Evolutionary conservation across 2,888 invertebrate genomes (phyloP), one percentile per base, ranked within the genome.

Genomic region (Lysandra bellargus): DNA sequence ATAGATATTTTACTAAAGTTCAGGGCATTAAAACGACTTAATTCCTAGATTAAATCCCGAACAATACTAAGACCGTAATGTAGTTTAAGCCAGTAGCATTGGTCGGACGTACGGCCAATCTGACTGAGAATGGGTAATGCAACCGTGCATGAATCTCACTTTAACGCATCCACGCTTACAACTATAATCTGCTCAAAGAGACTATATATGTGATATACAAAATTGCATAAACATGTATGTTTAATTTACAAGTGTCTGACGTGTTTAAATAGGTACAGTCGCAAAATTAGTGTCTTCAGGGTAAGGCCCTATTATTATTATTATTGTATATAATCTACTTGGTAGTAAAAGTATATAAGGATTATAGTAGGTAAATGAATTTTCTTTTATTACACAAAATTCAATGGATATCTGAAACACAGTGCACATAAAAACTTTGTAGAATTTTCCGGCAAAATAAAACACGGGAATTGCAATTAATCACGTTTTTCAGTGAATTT

Each of bases 81-180:
- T 79, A 72, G 75, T 80, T 77, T 80, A 79, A 80, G 79, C 80
- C 79, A 64, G 74, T 76, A 78, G 60, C 79, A 79, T 78, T 80
- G 78, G 80, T 80, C 80, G 81, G 79, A 81, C 79, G 80, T 75
- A 80, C 82, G 82, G 82, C 79, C 81, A 79, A 81, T 82, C 82
- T 84, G 88, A 88, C 84, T 87, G 80, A 82, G 88, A 88, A 88
- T 89, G 57, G 78, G 79, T 88, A 88, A 89, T 88, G 86, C 82
- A 83, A 79, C 83, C 78, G 83, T 85, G 83, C 57, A 79, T 69
- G 64, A 64, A 78, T 40, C 23, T 78, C 78, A 76, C 78, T 80
- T 81, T 78, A 76, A 78, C 78, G 69, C 72, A 79, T 76, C 72
- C 74, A 74, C 79, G 33, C 74, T 78, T 73, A 44, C 79, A 78